Evolutionary conservation across 2,888 invertebrate species (phyloP).

Genomic region (Adela reaumurella): DNA sequence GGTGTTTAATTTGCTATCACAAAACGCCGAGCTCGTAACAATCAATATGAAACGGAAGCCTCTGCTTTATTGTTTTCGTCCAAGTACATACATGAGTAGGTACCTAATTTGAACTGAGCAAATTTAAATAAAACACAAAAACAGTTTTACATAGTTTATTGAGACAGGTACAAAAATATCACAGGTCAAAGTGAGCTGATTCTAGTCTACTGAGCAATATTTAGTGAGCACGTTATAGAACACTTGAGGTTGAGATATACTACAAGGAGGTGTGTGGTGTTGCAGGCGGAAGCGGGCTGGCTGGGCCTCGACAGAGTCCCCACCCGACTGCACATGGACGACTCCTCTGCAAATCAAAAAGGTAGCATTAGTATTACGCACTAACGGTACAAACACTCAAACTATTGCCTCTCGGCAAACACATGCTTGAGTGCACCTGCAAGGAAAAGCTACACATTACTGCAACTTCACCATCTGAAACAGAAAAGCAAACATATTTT

Average conservation of each 20-base stretch:
- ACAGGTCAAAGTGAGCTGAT: neutral
- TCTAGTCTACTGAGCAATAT: neutral
- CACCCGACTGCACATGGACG: slow-evolving; percentile 57
- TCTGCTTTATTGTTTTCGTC: too few relatives aligned
- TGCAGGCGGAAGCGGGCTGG: slow-evolving; percentile 60
- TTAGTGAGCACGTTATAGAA: neutral
- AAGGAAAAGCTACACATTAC: slow-evolving; percentile 26
- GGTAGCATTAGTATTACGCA: slow-evolving; percentile 32
- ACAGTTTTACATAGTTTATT: neutral
- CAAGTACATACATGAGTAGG: too few relatives aligned
- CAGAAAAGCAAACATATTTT: slow-evolving; percentile 48
- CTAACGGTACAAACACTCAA: slow-evolving; percentile 38
- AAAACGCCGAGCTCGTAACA: too few relatives aligned
- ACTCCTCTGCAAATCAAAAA: slow-evolving; percentile 55
- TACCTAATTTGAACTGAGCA: too few relatives aligned
- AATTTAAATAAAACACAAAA: too few relatives aligned
- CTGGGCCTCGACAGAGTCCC: slow-evolving; percentile 64
- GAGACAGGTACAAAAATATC: neutral
- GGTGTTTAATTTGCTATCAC: too few relatives aligned
- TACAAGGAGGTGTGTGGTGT: slow-evolving; percentile 10
- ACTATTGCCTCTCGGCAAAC: slow-evolving; percentile 20
- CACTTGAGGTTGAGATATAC: neutral
- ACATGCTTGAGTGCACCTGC: slow-evolving; percentile 36
- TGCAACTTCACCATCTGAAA: slow-evolving; percentile 50
- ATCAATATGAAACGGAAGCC: too few relatives aligned